Conservation (phyloP, 2,797 vertebrate genomes). For the Botia almorhae region DNA sequence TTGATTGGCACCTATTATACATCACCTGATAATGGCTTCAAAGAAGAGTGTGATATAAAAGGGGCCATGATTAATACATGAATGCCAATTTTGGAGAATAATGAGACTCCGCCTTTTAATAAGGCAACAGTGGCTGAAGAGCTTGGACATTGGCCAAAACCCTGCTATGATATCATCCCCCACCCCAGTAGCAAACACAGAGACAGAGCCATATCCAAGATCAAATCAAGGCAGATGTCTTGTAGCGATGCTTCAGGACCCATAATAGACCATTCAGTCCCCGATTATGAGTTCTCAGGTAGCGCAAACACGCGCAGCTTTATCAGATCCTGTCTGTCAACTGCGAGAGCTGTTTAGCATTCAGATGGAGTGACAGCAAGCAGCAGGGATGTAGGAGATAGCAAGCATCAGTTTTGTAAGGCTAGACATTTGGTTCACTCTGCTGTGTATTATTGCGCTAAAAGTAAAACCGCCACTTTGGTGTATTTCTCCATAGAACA, state of each 20-base stretch:
- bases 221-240: not conserved
- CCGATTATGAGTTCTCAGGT: slow-evolving; percentile 43
- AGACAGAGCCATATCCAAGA: not conserved
- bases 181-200: not conserved
- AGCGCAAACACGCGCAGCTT: slow-evolving; percentile 51
- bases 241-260: slow-evolving; percentile 53
- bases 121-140: not conserved
- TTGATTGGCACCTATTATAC: slow-evolving; percentile 1
- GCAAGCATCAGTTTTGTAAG: slow-evolving; percentile 29
- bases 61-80: slow-evolving; percentile 4
- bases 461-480: too few relatives aligned
- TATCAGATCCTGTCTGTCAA: slow-evolving; percentile 55
- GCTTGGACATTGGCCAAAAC: not conserved
- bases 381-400: slow-evolving; percentile 3
- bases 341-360: slow-evolving; percentile 62
- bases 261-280: slow-evolving; percentile 58
- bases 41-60: not conserved
- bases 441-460: too few relatives aligned
- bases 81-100: not conserved
- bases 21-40: not conserved
- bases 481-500: too few relatives aligned
- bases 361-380: slow-evolving; percentile 60
- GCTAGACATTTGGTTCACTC: slow-evolving; percentile 33
- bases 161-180: too few relatives aligned
- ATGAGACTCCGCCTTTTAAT: not conserved